phyloP scores from a whole-genome alignment of 2,113 vertebrate species.

The Geococcyx californianus region DNA sequence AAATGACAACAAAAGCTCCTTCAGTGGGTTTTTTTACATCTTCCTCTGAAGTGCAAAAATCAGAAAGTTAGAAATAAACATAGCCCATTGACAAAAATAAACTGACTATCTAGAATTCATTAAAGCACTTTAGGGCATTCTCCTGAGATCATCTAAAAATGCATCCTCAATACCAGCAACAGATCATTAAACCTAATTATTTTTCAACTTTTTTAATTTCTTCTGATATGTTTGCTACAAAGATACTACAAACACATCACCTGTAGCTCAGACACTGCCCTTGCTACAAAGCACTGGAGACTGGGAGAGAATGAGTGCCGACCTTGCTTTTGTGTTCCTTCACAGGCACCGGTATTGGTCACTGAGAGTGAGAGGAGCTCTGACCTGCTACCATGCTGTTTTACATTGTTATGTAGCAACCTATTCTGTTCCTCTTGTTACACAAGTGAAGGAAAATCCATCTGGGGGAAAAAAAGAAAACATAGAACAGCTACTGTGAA shows the following conservation, averaged over 20 bases:
- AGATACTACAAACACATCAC: neutral
- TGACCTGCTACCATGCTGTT: neutral
- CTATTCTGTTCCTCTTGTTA: neutral
- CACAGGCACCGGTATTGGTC: neutral
- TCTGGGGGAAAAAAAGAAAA: neutral
- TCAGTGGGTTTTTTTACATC: neutral
- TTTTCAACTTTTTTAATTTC: neutral
- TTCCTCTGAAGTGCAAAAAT: neutral
- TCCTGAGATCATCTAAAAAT: constrained; percentile 1
- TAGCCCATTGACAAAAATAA: neutral
- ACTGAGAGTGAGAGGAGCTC: neutral
- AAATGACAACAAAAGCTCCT: neutral
- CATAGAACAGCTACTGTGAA: neutral
- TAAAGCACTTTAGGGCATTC: neutral
- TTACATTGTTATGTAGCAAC: neutral
- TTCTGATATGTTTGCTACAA: neutral
- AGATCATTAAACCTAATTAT: neutral
- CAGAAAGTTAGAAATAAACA: constrained; percentile 4
- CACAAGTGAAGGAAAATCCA: neutral
- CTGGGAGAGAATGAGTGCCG: neutral
- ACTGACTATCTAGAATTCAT: constrained; percentile 13
- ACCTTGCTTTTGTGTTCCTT: neutral
- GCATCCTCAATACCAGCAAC: neutral
- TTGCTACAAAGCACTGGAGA: neutral
- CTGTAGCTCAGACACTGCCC: neutral